phyloP scores from a whole-genome alignment of 2,797 vertebrate genomes.

The Danionella dracula region DNA sequence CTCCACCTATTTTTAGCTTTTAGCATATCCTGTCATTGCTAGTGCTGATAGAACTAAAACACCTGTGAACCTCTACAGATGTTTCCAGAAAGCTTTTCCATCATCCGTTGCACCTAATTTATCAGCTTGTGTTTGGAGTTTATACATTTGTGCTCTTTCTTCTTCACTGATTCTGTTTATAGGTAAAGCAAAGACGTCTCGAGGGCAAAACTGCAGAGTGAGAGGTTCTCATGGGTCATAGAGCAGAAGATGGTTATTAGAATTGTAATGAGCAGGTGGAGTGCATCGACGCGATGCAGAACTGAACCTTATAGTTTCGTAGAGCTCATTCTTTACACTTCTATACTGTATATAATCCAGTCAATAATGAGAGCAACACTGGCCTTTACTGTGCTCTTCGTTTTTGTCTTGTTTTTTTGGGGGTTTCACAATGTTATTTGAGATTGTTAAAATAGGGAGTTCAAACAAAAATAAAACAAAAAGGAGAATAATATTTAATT shows the following conservation, averaged over 20 bases:
- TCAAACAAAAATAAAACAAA: too few relatives aligned
- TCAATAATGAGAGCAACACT: too few relatives aligned
- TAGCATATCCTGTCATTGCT: background rate
- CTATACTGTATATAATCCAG: too few relatives aligned
- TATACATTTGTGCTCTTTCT: slow-evolving; percentile 40
- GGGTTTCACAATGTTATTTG: too few relatives aligned
- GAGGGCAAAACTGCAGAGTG: background rate
- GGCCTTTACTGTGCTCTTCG: too few relatives aligned
- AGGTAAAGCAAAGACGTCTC: slow-evolving; percentile 1
- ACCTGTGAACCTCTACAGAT: background rate
- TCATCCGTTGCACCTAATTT: background rate
- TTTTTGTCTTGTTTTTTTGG: too few relatives aligned
- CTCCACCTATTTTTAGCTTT: background rate
- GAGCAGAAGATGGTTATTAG: background rate
- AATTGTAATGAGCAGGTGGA: too few relatives aligned
- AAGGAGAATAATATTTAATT: too few relatives aligned
- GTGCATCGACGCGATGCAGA: too few relatives aligned
- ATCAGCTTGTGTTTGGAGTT: slow-evolving; percentile 2
- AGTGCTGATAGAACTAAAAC: background rate
- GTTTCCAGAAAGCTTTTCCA: background rate
- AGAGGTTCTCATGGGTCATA: background rate
- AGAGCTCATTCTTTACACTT: too few relatives aligned
- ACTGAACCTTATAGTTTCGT: too few relatives aligned
- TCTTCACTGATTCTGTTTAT: background rate
- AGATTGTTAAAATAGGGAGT: too few relatives aligned